phyloP scores from a whole-genome alignment of 35 echinoderm and acorn worm genomes.

The Diadema setosum region DNA sequence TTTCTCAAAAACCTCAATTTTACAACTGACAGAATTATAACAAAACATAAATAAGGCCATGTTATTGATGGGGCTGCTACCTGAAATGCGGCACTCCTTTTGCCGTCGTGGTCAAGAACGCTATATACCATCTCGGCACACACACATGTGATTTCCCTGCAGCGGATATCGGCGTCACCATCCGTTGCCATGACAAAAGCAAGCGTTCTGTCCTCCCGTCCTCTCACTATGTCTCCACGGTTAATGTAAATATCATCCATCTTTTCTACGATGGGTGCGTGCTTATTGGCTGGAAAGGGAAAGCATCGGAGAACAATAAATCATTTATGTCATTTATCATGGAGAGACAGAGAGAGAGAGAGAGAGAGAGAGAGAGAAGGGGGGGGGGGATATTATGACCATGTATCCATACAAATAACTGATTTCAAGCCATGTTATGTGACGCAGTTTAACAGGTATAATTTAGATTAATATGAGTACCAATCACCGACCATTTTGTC shows the following conservation, averaged over 20 bases:
- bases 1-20: not conserved
- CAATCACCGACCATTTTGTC: too few species aligned
- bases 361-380: not conserved
- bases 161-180: not conserved
- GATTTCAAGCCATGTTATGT: too few species aligned
- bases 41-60: not conserved
- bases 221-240: not conserved
- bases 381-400: not conserved
- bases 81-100: not conserved
- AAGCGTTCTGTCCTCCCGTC: too few species aligned
- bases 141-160: not conserved
- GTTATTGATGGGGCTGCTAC: not conserved
- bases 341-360: not conserved
- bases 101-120: not conserved
- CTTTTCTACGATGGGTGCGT: not conserved
- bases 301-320: not conserved
- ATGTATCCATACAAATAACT: too few species aligned
- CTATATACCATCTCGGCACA: not conserved
- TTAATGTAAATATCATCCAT: not conserved
- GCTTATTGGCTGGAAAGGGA: not conserved
- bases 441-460: too few species aligned
- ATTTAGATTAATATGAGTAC: too few species aligned
- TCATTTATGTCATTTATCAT: too few species aligned
- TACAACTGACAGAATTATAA: not conserved
- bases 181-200: not conserved